phyloP scores from a whole-genome alignment of 1,140 invertebrate species.

The Varroa destructor region DNA sequence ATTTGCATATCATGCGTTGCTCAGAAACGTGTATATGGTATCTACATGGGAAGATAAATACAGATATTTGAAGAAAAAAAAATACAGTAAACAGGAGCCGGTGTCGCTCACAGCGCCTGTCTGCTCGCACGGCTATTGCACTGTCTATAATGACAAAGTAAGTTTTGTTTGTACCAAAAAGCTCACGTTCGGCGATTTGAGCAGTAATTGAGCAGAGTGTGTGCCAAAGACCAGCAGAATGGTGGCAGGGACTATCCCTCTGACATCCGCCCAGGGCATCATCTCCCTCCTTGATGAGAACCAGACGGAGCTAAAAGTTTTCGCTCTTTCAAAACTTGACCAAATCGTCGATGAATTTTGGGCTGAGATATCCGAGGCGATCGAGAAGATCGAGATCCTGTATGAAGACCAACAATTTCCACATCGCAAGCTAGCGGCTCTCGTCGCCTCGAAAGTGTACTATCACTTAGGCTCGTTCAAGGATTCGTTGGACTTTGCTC shows the following conservation, averaged over 20 bases:
- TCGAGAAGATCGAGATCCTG: conserved; percentile 92
- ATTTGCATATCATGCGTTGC: too few relatives aligned
- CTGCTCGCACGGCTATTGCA: neutral
- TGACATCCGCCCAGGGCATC: conserved; percentile 60
- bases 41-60: too few relatives aligned
- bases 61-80: too few relatives aligned
- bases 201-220: too few relatives aligned
- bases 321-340: conserved; percentile 76
- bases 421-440: conserved; percentile 76
- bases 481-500: conserved; percentile 81
- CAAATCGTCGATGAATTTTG: conserved; percentile 92
- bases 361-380: conserved; percentile 94
- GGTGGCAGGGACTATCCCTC: conserved; percentile 29
- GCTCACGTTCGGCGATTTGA: too few relatives aligned
- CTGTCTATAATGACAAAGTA: conserved; percentile 27
- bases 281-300: conserved; percentile 88
- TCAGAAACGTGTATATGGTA: too few relatives aligned
- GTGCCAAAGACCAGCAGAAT: neutral
- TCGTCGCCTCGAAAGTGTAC: conserved; percentile 96
- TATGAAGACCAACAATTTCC: conserved; percentile 76
- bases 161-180: conserved; percentile 24
- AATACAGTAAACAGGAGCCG: too few relatives aligned
- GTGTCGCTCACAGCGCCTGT: neutral
- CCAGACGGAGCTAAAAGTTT: conserved; percentile 78
- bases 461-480: conserved; percentile 93